Percentiles rank a stretch among this genome's conserved stretches.
phyloP scores from a whole-genome alignment of 2,113 vertebrate species.

The Felis catus region DNA sequence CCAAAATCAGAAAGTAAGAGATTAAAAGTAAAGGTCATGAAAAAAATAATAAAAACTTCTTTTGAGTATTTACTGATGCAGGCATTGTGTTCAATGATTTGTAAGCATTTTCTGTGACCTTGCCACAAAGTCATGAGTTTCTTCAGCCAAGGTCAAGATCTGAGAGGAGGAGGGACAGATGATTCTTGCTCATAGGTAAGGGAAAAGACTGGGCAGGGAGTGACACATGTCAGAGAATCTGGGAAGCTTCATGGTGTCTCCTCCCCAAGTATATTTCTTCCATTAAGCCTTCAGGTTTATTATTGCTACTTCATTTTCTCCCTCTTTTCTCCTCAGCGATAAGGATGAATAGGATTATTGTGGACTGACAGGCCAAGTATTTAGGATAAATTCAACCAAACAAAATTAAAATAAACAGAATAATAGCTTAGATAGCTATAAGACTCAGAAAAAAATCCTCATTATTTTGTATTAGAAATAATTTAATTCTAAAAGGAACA shows the following conservation, averaged over 20 bases:
- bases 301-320: background rate
- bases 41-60: background rate
- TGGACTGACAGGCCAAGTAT: background rate
- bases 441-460: background rate
- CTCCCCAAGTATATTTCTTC: background rate
- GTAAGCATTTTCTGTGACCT: background rate
- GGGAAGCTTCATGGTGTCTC: background rate
- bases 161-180: background rate
- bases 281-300: background rate
- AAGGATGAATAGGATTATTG: background rate
- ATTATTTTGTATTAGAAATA: conserved; percentile 21
- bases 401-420: background rate
- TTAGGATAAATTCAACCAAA: background rate
- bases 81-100: background rate
- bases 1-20: background rate
- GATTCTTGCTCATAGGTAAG: background rate
- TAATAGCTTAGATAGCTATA: background rate
- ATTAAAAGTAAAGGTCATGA: background rate
- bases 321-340: background rate
- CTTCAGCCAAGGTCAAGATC: background rate
- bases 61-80: background rate
- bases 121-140: background rate
- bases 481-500: background rate
- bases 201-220: background rate
- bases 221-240: background rate